phyloP scores from a whole-genome alignment of 2,113 vertebrate species.

The Phaetusa simplex region DNA sequence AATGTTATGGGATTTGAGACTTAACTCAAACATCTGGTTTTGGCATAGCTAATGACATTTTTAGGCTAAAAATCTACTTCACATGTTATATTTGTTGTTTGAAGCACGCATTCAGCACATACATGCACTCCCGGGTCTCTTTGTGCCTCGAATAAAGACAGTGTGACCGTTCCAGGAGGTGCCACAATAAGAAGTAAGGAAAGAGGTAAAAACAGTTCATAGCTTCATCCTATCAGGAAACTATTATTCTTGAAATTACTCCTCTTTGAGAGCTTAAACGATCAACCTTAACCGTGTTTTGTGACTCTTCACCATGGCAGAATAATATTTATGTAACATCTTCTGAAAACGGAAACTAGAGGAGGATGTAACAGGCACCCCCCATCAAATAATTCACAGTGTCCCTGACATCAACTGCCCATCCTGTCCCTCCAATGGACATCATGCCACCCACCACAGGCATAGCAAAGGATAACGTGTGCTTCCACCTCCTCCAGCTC shows the following conservation, averaged over 20 bases:
- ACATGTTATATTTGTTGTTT: slow-evolving; percentile 4
- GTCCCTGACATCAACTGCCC: background rate
- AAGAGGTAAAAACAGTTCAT: background rate
- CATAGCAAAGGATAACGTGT: background rate
- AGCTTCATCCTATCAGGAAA: background rate
- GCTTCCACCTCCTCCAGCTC: background rate
- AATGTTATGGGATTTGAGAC: slow-evolving; percentile 9
- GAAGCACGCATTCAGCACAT: background rate
- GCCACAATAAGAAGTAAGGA: background rate
- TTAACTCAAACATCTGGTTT: slow-evolving; percentile 29
- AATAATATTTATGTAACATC: background rate
- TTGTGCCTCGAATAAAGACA: background rate
- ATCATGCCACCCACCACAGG: background rate
- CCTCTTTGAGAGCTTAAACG: background rate
- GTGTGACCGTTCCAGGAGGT: background rate
- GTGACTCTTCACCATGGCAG: background rate
- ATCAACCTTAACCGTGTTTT: background rate
- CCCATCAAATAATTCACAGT: background rate
- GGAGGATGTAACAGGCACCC: background rate
- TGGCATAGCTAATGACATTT: slow-evolving; percentile 3
- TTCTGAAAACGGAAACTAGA: background rate
- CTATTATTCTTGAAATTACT: background rate
- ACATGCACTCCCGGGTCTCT: background rate
- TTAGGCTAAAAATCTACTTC: background rate
- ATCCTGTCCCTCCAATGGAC: background rate